Base-by-base conservation (phyloP, 2,113 vertebrate genomes). In the Amphiprion ocellaris region DNA sequence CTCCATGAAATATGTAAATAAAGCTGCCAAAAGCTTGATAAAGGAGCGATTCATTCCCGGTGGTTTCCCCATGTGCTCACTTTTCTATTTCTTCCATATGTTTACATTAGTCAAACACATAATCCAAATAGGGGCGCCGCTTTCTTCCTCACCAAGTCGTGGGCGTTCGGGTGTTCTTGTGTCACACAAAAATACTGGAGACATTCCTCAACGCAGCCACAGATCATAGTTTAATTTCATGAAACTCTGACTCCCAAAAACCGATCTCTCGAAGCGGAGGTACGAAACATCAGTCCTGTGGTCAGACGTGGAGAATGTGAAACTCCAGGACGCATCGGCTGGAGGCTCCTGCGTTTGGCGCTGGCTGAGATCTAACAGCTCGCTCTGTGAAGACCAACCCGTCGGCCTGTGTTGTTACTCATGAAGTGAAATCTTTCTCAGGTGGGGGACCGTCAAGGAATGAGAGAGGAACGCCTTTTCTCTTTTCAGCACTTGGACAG, bases 1-100 rank as follows among this genome's bases (percentile, higher is more conserved):
- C 94, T 97, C 95, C 95, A 97, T 95, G 94, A 96, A 94, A 94
- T 96, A 97, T 80, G 96, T 95, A 92, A 98, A 95, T 90, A 99
- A 96, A 96, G 96, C 96, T 95, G 96, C 96, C 94, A 98, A 91
- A 96, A 98, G 95, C 93, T 95, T 96, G 79, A 97, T 88, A 94
- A 96, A 94, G 92, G 96, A 95, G 87, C 96, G 96, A 95, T 95
- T 96, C 98, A 99, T 99, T 97, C 97, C 97, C 95, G 92, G 94
- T 95, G 96, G 93, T 94, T 96, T 95, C 94, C 95, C 94, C 94
- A 93, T 96, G 90, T 93, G 92, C 82, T 87, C 90, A 91, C 90
- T 89, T 90, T 83, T 92, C 88, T 89, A 89, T 92, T 89, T 92
- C 85, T 90, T 80, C 92, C 94, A 86, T 93, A 90, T 90, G 86